These are phyloP conservation scores for Epinotia brunnichana DNA, from an alignment of 2,888 invertebrate species.

Conservation along the genomic window DNA sequence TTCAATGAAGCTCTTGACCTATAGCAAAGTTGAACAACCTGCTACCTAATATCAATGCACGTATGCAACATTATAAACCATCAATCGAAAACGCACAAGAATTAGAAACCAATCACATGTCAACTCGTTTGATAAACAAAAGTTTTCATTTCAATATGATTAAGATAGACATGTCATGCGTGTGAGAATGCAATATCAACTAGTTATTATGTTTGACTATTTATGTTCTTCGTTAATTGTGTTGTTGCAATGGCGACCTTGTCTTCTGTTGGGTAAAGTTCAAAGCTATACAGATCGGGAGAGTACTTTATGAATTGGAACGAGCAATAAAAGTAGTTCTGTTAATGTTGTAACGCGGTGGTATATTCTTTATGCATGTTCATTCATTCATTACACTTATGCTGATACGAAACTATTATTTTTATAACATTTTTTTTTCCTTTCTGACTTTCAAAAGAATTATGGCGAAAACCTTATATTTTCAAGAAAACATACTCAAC, in stretches of 20 bases:
- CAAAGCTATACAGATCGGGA: not conserved
- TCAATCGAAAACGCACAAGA: slow-evolving; percentile 25
- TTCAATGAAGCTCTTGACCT: not conserved
- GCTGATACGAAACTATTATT: not conserved
- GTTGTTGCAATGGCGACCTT: slow-evolving; percentile 3
- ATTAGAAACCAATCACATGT: slow-evolving; percentile 38
- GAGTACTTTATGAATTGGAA: not conserved
- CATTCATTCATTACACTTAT: not conserved
- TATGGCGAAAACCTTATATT: not conserved
- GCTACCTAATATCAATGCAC: not conserved
- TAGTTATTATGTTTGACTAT: not conserved
- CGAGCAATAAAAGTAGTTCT: not conserved
- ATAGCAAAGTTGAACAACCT: slow-evolving; percentile 1
- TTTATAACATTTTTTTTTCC: not conserved
- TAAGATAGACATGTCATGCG: slow-evolving; percentile 24
- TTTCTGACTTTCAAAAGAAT: not conserved
- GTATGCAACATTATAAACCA: slow-evolving; percentile 9
- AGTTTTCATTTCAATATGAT: slow-evolving; percentile 32
- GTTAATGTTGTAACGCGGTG: slow-evolving; percentile 16
- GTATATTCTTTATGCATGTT: slow-evolving; percentile 6
- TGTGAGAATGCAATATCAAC: slow-evolving; percentile 28
- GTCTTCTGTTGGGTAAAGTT: not conserved
- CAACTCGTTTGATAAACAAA: slow-evolving; percentile 27
- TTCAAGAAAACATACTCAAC: too few relatives aligned
- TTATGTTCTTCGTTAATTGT: not conserved